Conservation (phyloP, 2,888 invertebrate species). For the Colostygia pectinataria region DNA sequence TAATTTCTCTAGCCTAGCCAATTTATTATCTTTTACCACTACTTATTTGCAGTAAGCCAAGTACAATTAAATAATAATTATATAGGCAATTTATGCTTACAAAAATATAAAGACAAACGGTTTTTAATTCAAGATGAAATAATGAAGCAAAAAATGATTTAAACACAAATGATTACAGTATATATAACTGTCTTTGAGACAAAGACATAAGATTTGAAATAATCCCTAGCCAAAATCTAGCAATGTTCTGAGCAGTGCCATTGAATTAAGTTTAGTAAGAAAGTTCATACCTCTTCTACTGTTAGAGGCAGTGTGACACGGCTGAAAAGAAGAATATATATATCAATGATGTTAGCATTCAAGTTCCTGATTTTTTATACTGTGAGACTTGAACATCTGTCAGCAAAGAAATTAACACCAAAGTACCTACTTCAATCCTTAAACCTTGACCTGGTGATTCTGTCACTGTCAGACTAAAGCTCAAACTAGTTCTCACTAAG, state of each 20-base stretch:
- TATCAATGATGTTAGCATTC: slow-evolving; percentile 18
- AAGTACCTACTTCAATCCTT: slow-evolving; percentile 31
- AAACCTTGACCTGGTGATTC: slow-evolving; percentile 63
- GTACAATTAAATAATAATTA: too few species aligned
- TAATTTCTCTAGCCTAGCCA: too few species aligned
- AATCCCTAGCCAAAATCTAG: slow-evolving; percentile 6
- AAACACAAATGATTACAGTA: too few species aligned
- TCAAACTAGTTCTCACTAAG: slow-evolving; percentile 28
- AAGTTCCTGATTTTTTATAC: slow-evolving; percentile 2
- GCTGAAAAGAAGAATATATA: slow-evolving; percentile 84
- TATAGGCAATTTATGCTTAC: too few species aligned
- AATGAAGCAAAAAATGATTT: too few species aligned
- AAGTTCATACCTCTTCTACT: slow-evolving; percentile 94
- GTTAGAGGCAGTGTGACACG: slow-evolving; percentile 97
- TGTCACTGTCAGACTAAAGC: slow-evolving; percentile 61
- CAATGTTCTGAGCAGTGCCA: slow-evolving; percentile 28
- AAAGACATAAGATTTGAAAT: too few species aligned
- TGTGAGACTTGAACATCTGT: slow-evolving; percentile 50
- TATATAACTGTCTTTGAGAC: too few species aligned
- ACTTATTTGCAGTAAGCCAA: too few species aligned
- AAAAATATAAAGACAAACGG: too few species aligned
- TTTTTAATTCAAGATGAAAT: too few species aligned
- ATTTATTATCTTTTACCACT: too few species aligned
- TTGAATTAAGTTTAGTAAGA: slow-evolving; percentile 28
- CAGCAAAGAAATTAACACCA: slow-evolving; percentile 38